Evolutionary conservation across 2,797 vertebrate genomes (phyloP).

Genomic region (Liparis tanakae): DNA sequence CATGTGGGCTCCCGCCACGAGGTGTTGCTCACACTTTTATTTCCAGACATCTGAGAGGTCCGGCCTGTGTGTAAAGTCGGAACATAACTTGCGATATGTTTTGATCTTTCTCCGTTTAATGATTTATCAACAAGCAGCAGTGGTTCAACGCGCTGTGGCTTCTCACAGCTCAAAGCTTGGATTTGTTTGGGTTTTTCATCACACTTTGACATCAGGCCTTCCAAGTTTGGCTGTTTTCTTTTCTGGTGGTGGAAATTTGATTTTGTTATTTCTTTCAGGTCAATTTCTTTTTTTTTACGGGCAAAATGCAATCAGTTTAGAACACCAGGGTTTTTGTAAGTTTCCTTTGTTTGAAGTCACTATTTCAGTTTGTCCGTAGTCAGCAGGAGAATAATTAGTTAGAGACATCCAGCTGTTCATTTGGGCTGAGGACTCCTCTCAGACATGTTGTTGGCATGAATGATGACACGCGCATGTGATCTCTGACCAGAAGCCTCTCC

Average conservation of each 20-base stretch:
- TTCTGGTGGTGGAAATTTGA: not conserved
- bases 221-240: not conserved
- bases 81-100: not conserved
- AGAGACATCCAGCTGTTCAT: not conserved
- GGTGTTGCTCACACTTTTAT: not conserved
- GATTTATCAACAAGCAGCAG: not conserved
- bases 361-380: not conserved
- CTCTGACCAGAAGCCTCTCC: slow-evolving; percentile 38
- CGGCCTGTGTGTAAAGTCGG: not conserved
- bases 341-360: not conserved
- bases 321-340: not conserved
- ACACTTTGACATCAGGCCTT: not conserved
- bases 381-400: not conserved
- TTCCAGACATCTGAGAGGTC: not conserved
- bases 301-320: not conserved
- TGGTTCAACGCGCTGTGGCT: not conserved
- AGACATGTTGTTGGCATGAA: not conserved
- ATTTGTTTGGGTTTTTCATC: too few species aligned
- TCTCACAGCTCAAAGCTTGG: not conserved
- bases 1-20: not conserved
- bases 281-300: not conserved
- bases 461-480: not conserved
- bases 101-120: not conserved
- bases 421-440: not conserved
- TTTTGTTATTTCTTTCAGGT: not conserved